Evolutionary conservation across 2,888 invertebrate species (phyloP).

Genomic region (Microplitis manilae): DNA sequence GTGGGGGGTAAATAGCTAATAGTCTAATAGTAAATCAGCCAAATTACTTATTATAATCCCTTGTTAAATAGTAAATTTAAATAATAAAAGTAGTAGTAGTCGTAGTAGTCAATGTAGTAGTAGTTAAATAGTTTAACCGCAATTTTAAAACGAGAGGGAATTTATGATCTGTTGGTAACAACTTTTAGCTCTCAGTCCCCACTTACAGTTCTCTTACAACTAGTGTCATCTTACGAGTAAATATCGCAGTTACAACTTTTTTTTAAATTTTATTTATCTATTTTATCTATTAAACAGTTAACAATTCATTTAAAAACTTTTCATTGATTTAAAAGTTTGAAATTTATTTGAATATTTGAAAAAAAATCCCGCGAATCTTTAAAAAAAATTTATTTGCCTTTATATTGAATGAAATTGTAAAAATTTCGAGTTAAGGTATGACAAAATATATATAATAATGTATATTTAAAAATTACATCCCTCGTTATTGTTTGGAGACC

Average conservation of each 20-base stretch:
- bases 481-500: neutral
- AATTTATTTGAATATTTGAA: neutral
- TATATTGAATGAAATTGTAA: too few species aligned
- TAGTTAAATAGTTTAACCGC: neutral
- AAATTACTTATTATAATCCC: neutral
- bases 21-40: neutral
- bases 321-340: neutral
- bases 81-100: neutral
- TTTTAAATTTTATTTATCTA: neutral
- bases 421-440: too few species aligned
- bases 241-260: neutral
- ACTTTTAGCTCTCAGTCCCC: neutral
- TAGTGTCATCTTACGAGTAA: conserved; percentile 15
- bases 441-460: too few species aligned
- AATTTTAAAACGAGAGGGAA: conserved; percentile 1
- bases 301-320: neutral
- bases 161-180: conserved; percentile 13
- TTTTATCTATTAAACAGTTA: too few species aligned
- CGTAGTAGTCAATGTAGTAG: neutral
- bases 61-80: neutral
- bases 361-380: neutral
- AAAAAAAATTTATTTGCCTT: too few species aligned
- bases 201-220: neutral
- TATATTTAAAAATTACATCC: too few species aligned
- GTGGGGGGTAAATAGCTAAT: neutral